Conservation (phyloP, 2,888 invertebrate genomes). For the Macrosoma leucophasiata region DNA sequence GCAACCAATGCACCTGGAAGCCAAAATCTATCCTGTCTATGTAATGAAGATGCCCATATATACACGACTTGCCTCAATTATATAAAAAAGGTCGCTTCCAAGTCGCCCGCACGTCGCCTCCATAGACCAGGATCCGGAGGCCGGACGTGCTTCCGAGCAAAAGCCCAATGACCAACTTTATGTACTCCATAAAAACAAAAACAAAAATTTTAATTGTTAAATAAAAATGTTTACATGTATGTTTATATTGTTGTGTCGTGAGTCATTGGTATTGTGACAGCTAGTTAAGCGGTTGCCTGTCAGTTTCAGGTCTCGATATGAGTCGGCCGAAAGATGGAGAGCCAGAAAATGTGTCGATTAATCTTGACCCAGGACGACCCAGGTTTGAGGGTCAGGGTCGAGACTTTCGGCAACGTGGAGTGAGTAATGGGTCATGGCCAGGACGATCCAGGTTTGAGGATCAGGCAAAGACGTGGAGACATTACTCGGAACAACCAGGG, state of each 20-base stretch:
- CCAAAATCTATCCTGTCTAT: no score
- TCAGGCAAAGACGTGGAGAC: conserved; percentile 1
- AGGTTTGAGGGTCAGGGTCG: conserved; percentile 1
- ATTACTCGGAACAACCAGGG: conserved; percentile 3
- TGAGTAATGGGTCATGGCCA: conserved; percentile 3
- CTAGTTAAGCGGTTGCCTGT: conserved; percentile 2
- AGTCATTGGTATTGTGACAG: neutral
- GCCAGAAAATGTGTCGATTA: neutral
- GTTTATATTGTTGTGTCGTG: neutral
- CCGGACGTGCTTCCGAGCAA: no score
- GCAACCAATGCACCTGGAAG: no score
- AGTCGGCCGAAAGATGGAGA: neutral
- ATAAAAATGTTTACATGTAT: neutral
- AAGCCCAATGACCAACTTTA: no score
- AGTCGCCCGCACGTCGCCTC: no score
- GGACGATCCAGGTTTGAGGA: conserved; percentile 1
- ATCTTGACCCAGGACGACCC: conserved; percentile 1
- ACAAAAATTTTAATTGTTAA: no score
- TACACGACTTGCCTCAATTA: no score
- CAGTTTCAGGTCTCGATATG: conserved; percentile 1
- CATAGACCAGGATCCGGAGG: no score
- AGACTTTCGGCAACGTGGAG: conserved; percentile 3
- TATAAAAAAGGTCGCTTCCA: no score
- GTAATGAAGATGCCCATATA: no score
- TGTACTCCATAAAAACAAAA: no score